These are phyloP conservation scores for Dolomedes plantarius DNA, from an alignment of 2,888 invertebrate species.

Conservation along the genomic window DNA sequence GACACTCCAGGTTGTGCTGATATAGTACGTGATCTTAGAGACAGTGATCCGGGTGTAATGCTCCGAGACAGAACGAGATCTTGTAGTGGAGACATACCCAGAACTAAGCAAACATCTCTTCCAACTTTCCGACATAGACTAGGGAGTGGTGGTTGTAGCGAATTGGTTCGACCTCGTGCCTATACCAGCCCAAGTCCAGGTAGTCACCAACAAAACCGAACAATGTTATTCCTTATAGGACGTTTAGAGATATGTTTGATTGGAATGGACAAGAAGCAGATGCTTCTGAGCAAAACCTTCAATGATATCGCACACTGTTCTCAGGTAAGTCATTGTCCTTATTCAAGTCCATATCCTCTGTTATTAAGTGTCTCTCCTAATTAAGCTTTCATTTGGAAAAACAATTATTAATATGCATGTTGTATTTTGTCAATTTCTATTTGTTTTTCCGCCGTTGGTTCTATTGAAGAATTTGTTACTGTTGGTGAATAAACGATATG, in stretches of 20 bases:
- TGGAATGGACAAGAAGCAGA: conserved; percentile 93
- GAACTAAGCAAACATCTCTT: conserved; percentile 68
- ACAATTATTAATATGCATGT: no score
- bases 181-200: conserved; percentile 48
- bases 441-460: no score
- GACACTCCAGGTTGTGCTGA: conserved; percentile 55
- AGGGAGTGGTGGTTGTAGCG: conserved; percentile 51
- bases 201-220: conserved; percentile 84
- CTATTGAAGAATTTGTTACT: no score
- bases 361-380: no score
- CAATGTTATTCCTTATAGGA: conserved; percentile 94
- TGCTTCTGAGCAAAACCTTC: conserved; percentile 89
- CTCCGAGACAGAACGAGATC: conserved; percentile 61
- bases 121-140: conserved; percentile 53
- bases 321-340: conserved; percentile 80
- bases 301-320: conserved; percentile 92
- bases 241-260: conserved; percentile 90
- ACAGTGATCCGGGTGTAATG: conserved; percentile 30
- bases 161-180: conserved; percentile 54
- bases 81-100: conserved; percentile 66
- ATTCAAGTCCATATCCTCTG: no score
- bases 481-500: no score
- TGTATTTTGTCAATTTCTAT: no score
- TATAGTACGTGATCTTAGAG: conserved; percentile 62
- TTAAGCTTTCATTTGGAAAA: no score